Conservation (phyloP, 2,113 vertebrate genomes). For the Tursiops truncatus region DNA sequence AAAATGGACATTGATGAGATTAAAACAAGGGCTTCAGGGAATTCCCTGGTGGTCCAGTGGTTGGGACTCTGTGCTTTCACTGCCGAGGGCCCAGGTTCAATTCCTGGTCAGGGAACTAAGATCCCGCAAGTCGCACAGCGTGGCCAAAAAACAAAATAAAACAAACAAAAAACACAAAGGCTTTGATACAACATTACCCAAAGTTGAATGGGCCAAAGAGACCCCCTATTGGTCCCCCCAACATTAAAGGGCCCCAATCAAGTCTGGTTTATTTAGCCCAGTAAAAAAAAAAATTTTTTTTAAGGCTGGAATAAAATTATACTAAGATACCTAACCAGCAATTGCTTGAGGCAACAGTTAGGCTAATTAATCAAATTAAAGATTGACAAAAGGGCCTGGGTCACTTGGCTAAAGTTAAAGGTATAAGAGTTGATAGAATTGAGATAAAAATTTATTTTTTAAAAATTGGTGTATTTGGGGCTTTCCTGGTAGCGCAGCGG, state of each 20-base stretch:
- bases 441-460: background rate
- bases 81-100: background rate
- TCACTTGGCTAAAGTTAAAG: background rate
- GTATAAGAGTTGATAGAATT: background rate
- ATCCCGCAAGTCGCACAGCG: background rate
- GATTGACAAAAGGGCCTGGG: background rate
- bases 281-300: background rate
- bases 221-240: background rate
- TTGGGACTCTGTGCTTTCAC: background rate
- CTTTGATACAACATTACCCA: background rate
- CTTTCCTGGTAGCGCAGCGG: background rate
- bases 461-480: background rate
- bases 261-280: background rate
- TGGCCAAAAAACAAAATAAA: background rate
- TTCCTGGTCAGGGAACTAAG: background rate
- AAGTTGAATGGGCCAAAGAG: background rate
- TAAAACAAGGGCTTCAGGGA: background rate
- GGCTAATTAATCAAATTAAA: background rate
- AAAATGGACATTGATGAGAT: background rate
- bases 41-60: background rate
- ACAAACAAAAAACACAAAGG: background rate
- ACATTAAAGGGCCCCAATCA: background rate
- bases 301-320: background rate
- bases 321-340: background rate
- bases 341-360: background rate